A percentile compares a stretch with the other conserved stretches of the same genome.
phyloP scores from a whole-genome alignment of 2,113 vertebrate genomes.

The Neogobius melanostomus region DNA sequence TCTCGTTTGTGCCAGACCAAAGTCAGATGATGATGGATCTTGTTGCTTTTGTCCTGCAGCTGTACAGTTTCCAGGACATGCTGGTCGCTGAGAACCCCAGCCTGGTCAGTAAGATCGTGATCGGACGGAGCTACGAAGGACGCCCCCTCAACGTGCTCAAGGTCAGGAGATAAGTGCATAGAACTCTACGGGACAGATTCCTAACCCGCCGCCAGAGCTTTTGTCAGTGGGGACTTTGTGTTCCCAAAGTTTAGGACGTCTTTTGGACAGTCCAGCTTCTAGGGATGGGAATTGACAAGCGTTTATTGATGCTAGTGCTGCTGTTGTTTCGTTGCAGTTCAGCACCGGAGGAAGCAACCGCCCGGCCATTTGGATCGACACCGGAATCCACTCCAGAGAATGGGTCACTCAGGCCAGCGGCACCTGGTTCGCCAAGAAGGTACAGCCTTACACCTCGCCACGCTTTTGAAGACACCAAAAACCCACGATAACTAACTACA shows the following conservation, averaged over 20 bases:
- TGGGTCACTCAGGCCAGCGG: slow-evolving; percentile 91
- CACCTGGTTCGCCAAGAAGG: slow-evolving; percentile 88
- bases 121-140: slow-evolving; percentile 85
- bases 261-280: too few species aligned
- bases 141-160: slow-evolving; percentile 85
- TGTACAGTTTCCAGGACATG: slow-evolving; percentile 86
- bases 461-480: too few species aligned
- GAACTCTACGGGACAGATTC: too few species aligned
- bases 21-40: not conserved
- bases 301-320: not conserved
- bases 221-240: too few species aligned
- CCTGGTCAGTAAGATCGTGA: slow-evolving; percentile 85
- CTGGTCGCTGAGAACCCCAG: slow-evolving; percentile 82
- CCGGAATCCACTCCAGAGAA: slow-evolving; percentile 89
- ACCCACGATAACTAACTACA: too few species aligned
- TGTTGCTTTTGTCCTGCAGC: slow-evolving; percentile 65
- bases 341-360: slow-evolving; percentile 83
- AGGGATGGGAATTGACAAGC: too few species aligned
- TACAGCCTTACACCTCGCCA: slow-evolving; percentile 31
- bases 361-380: slow-evolving; percentile 86
- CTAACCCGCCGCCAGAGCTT: too few species aligned
- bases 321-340: slow-evolving; percentile 74
- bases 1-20: too few species aligned
- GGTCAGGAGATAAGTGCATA: slow-evolving; percentile 63
- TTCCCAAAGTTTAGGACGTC: too few species aligned